Conservation (phyloP, 2,888 invertebrate species). For the Hyles lineata region DNA sequence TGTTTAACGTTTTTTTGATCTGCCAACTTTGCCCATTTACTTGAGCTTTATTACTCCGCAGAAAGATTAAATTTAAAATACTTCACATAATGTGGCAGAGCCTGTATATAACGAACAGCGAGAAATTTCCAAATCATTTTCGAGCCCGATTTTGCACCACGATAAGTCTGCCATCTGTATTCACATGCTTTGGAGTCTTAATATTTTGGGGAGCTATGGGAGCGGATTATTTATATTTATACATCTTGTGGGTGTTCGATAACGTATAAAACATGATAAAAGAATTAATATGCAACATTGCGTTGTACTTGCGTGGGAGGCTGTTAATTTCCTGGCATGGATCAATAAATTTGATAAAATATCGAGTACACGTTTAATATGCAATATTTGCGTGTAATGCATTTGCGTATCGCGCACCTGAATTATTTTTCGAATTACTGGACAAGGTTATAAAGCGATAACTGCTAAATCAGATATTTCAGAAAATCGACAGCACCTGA, state of each 20-base stretch:
- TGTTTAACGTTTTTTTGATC: too few species aligned
- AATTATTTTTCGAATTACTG: not conserved
- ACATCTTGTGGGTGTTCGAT: not conserved
- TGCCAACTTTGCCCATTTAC: too few species aligned
- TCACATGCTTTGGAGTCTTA: not conserved
- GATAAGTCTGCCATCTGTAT: not conserved
- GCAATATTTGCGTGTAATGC: constrained; percentile 4
- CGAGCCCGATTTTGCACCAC: not conserved
- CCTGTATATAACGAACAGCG: not conserved
- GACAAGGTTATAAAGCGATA: not conserved
- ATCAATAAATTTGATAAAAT: constrained; percentile 18
- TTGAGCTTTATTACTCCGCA: too few species aligned
- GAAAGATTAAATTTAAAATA: not conserved
- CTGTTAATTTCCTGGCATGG: not conserved
- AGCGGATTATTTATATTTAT: not conserved
- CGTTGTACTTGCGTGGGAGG: constrained; percentile 14
- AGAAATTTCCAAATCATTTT: not conserved
- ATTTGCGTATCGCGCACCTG: not conserved
- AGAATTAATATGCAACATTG: constrained; percentile 6
- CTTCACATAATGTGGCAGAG: too few species aligned
- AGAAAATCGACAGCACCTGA: too few species aligned
- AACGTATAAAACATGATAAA: not conserved
- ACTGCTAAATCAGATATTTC: too few species aligned
- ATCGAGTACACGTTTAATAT: constrained; percentile 3
- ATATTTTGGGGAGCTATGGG: not conserved